Conservation (phyloP, 1,140 invertebrate genomes). For the Drosophila ogumai region DNA sequence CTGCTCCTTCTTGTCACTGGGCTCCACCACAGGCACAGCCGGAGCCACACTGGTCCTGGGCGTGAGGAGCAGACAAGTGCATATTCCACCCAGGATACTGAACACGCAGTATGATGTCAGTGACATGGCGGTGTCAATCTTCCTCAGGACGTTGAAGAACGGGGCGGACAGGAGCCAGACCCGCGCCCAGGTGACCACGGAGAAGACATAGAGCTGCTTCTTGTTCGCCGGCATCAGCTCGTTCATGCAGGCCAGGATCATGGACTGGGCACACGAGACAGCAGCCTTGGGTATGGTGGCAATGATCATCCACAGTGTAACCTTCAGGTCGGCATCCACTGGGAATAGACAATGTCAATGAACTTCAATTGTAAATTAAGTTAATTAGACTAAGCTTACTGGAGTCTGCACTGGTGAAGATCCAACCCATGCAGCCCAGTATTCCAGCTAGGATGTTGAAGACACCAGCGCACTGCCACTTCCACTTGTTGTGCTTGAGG, state of each 20-base stretch:
- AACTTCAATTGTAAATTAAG: not conserved
- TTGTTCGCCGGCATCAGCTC: constrained; percentile 77
- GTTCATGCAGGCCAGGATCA: constrained; percentile 79
- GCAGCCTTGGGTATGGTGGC: constrained; percentile 76
- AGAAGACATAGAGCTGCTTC: constrained; percentile 77
- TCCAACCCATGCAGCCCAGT: constrained; percentile 79
- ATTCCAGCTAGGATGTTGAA: constrained; percentile 85
- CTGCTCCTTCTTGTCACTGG: constrained; percentile 62
- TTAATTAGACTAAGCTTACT: constrained; percentile 25
- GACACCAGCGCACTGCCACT: constrained; percentile 78
- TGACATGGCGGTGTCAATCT: constrained; percentile 73
- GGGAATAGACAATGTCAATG: not conserved
- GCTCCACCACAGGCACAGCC: constrained; percentile 24
- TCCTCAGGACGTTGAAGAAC: constrained; percentile 80
- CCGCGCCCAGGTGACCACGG: constrained; percentile 79
- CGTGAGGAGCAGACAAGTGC: constrained; percentile 71
- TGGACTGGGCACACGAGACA: constrained; percentile 79
- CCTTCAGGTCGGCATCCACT: constrained; percentile 78
- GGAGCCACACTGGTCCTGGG: constrained; percentile 53
- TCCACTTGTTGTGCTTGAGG: constrained; percentile 79
- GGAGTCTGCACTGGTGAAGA: constrained; percentile 59
- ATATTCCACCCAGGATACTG: constrained; percentile 77
- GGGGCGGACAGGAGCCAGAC: constrained; percentile 78
- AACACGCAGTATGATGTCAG: constrained; percentile 73
- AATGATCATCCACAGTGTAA: constrained; percentile 81